Evolutionary conservation across 37 sponge, comb jelly and placozoan species (phyloP).

Genomic region (Dysidea cf. avara): DNA sequence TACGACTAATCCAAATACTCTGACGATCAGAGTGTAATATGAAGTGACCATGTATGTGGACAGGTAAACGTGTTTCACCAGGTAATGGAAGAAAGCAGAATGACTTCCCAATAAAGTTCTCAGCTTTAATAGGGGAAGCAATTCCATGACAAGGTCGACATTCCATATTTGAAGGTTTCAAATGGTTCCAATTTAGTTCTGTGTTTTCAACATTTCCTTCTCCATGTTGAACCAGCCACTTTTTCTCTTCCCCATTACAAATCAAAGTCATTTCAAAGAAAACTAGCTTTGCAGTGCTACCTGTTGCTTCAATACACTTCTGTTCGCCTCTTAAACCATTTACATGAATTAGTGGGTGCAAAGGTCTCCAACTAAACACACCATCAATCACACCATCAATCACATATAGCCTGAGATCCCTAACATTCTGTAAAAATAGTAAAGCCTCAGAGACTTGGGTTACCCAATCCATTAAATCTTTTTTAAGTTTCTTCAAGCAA

Average conservation of each 20-base stretch:
- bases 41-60: constrained; percentile 59
- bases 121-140: background rate
- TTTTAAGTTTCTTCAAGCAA: constrained; percentile 9
- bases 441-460: constrained; percentile 46
- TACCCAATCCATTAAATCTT: constrained; percentile 29
- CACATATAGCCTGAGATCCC: constrained; percentile 31
- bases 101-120: background rate
- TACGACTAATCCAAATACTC: constrained; percentile 5
- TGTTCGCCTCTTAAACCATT: no score
- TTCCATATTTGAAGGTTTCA: no score
- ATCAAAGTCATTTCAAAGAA: no score
- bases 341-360: no score
- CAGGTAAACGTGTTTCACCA: constrained; percentile 9
- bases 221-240: constrained; percentile 70
- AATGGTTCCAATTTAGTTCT: no score
- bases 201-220: no score
- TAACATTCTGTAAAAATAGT: constrained; percentile 59
- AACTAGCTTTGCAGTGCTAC: no score
- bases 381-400: no score
- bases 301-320: no score
- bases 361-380: no score
- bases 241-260: no score
- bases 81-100: constrained; percentile 58
- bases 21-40: constrained; percentile 18
- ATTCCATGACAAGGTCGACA: constrained; percentile 30